phyloP scores from a whole-genome alignment of 2,888 invertebrate genomes.

The Ectobius pallidus region DNA sequence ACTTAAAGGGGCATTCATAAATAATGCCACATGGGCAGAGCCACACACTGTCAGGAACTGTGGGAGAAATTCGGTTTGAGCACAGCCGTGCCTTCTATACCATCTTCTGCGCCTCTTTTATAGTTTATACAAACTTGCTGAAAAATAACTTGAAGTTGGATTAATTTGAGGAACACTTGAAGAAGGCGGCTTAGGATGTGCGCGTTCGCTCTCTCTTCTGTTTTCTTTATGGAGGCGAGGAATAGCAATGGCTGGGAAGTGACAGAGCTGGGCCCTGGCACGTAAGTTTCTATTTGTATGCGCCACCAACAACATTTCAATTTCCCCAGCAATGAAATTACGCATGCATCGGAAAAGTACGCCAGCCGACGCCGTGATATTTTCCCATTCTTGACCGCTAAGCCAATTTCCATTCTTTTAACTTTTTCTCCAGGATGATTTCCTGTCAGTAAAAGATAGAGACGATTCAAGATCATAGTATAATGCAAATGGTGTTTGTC shows the following conservation, averaged over 20 bases:
- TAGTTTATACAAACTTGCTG: not conserved
- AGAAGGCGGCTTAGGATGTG: not conserved
- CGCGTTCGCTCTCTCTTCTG: too few species aligned
- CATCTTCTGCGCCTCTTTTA: not conserved
- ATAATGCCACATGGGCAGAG: slow-evolving; percentile 10
- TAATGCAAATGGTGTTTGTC: too few species aligned
- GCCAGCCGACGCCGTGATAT: too few species aligned
- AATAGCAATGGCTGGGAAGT: not conserved
- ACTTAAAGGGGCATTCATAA: slow-evolving; percentile 27
- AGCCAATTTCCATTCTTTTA: too few species aligned
- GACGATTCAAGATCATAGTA: too few species aligned
- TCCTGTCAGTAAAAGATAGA: too few species aligned
- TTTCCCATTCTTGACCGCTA: too few species aligned
- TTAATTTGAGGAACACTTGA: not conserved
- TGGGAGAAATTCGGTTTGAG: not conserved
- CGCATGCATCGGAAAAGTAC: too few species aligned
- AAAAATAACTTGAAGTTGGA: slow-evolving; percentile 4
- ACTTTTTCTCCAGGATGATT: too few species aligned
- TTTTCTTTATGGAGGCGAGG: not conserved
- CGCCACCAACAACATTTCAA: not conserved
- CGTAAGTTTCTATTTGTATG: not conserved
- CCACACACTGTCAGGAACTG: not conserved
- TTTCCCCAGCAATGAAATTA: too few species aligned
- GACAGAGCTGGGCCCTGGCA: not conserved
- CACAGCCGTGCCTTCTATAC: not conserved